Percentiles rank a stretch among this genome's conserved stretches.
phyloP scores from a whole-genome alignment of 2,888 invertebrate genomes.

The Sepiola atlantica region DNA sequence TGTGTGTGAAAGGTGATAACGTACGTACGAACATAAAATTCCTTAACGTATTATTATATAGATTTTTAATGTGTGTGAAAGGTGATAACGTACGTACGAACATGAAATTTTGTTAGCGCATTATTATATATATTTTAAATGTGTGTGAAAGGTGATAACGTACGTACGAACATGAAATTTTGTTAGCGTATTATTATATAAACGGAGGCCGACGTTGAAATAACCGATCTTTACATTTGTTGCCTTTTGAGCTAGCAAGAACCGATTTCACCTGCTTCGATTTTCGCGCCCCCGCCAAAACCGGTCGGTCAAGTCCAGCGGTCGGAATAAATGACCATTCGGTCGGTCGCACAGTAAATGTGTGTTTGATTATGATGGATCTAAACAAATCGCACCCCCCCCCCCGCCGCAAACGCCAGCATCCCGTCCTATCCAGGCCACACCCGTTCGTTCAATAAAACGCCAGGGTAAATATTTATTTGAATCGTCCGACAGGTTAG shows the following conservation, averaged over 20 bases:
- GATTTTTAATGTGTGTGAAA: no score
- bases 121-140: no score
- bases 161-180: no score
- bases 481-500: not conserved
- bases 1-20: no score
- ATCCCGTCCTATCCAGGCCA: not conserved
- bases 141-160: no score
- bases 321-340: not conserved
- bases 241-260: not conserved
- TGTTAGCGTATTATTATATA: no score
- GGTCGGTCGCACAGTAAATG: not conserved
- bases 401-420: no score
- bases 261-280: not conserved
- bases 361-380: not conserved
- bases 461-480: conserved; percentile 10
- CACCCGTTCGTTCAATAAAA: not conserved
- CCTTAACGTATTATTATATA: no score
- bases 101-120: no score
- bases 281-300: not conserved
- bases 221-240: not conserved
- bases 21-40: no score
- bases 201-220: not conserved
- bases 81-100: no score
- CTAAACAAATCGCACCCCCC: not conserved
- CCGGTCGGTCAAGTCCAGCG: not conserved